Evolutionary conservation across 2,888 invertebrate species (phyloP).

Genomic region (Apeira syringaria): DNA sequence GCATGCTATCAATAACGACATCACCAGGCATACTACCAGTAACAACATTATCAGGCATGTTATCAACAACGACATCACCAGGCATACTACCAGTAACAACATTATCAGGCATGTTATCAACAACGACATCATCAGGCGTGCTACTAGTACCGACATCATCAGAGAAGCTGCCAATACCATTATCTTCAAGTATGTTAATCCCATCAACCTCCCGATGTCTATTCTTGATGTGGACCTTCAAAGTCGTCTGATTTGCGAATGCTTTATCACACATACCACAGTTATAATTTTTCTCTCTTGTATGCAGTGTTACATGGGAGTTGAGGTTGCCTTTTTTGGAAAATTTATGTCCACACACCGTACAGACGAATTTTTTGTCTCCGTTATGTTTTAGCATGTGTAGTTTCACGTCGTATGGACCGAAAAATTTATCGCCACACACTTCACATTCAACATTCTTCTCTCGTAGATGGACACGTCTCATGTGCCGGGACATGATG

Average conservation of each 20-base stretch:
- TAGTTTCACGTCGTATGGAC: conserved; percentile 68
- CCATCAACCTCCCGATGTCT: conserved; percentile 45
- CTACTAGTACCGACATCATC: no score
- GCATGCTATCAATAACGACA: no score
- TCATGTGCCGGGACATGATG: conserved; percentile 84
- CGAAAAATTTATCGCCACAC: conserved; percentile 73
- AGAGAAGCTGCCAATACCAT: no score
- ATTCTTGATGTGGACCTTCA: conserved; percentile 57
- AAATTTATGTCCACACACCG: conserved; percentile 84
- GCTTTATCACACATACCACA: conserved; percentile 81
- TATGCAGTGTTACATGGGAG: conserved; percentile 83
- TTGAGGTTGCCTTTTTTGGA: conserved; percentile 84
- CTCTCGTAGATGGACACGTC: conserved; percentile 80
- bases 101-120: no score
- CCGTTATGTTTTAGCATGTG: conserved; percentile 82
- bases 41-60: no score
- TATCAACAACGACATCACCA: no score
- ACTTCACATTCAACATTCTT: conserved; percentile 74
- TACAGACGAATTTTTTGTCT: conserved; percentile 81
- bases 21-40: no score
- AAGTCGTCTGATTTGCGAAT: conserved; percentile 70
- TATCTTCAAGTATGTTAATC: conserved; percentile 38
- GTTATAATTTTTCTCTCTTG: conserved; percentile 72
- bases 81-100: no score
- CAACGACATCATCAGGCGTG: no score